phyloP scores from a whole-genome alignment of 1,140 invertebrate genomes.

The Alviniconcha marisindica region DNA sequence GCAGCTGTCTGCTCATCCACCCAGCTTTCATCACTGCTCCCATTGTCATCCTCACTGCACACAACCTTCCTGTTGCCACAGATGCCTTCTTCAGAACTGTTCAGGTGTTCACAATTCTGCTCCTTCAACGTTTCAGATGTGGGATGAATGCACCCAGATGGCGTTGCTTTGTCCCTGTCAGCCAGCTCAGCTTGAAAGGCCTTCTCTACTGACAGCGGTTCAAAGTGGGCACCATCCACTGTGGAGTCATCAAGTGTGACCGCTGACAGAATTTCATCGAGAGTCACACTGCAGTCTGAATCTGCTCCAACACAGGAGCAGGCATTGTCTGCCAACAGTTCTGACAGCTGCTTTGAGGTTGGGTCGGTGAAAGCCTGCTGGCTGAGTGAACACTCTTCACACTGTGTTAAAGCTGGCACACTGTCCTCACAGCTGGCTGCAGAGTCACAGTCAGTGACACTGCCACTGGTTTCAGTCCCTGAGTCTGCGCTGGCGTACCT shows the following conservation, averaged over 20 bases:
- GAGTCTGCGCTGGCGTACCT: neutral
- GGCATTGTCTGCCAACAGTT: no score
- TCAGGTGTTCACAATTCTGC: no score
- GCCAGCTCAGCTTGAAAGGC: neutral
- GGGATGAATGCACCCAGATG: no score
- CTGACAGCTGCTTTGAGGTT: no score
- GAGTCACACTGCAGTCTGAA: neutral
- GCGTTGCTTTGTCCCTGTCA: no score
- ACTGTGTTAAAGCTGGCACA: constrained; percentile 29
- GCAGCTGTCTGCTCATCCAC: constrained; percentile 29
- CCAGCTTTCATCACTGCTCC: neutral
- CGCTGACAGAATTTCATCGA: neutral
- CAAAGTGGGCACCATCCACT: neutral
- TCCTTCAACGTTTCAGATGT: no score
- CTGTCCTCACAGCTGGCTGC: constrained; percentile 42
- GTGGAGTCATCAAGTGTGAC: neutral
- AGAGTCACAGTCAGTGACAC: constrained; percentile 8
- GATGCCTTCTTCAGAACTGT: no score
- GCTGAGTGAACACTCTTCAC: neutral
- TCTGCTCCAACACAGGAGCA: no score
- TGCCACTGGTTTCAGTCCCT: neutral
- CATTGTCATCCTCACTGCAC: neutral
- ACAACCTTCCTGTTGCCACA: no score
- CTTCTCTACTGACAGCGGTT: neutral
- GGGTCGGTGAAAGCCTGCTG: neutral